phyloP scores from a whole-genome alignment of 2,888 invertebrate genomes.

The Camptogramma bilineatum region DNA sequence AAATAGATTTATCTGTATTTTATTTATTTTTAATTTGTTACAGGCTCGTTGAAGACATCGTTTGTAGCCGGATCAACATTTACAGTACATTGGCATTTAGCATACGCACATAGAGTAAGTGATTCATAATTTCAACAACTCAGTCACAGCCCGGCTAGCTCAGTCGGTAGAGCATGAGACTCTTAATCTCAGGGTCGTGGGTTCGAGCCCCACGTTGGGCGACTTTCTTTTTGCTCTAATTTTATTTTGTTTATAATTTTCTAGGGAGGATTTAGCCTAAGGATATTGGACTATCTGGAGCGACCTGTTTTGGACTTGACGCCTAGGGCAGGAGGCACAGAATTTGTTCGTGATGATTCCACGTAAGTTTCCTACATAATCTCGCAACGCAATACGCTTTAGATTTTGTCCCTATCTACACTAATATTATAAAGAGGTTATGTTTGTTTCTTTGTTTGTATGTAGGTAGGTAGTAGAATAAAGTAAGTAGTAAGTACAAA shows the following conservation, averaged over 20 bases:
- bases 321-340: slow-evolving; percentile 91
- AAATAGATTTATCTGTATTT: neutral
- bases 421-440: too few species aligned
- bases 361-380: slow-evolving; percentile 88
- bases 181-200: slow-evolving; percentile 88
- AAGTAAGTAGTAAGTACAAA: too few species aligned
- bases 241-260: slow-evolving; percentile 57
- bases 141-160: slow-evolving; percentile 77
- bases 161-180: slow-evolving; percentile 87
- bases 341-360: slow-evolving; percentile 92
- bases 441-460: too few species aligned
- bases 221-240: slow-evolving; percentile 41
- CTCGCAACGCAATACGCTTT: neutral
- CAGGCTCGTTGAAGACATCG: slow-evolving; percentile 92
- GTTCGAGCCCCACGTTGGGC: slow-evolving; percentile 88
- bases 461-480: too few species aligned
- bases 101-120: slow-evolving; percentile 93
- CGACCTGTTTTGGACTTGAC: slow-evolving; percentile 94
- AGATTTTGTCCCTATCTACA: neutral
- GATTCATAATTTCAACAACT: slow-evolving; percentile 33
- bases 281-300: slow-evolving; percentile 93
- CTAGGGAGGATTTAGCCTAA: slow-evolving; percentile 96
- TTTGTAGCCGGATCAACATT: slow-evolving; percentile 93
- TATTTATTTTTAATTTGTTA: slow-evolving; percentile 51
- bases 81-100: slow-evolving; percentile 97